A percentile compares a stretch with the other conserved stretches of the same genome.
These are phyloP conservation scores for Hypomecis atomaria DNA, from an alignment of 2,888 invertebrate species.

Conservation along the genomic window DNA sequence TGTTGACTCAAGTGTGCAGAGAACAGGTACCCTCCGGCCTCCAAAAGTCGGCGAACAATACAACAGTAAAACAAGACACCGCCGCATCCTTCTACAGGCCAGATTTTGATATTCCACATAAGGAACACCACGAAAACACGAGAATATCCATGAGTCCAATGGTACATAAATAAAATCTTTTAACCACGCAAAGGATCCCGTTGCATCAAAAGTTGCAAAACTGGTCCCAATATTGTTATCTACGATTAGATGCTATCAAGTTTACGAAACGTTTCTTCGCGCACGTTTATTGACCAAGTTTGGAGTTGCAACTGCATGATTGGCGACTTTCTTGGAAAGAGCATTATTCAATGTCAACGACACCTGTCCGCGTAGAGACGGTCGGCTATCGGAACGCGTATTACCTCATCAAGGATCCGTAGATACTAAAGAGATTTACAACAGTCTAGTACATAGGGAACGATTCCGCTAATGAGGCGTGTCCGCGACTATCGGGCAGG, in stretches of 20 bases:
- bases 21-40: slow-evolving; percentile 30
- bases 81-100: slow-evolving; percentile 32
- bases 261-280: slow-evolving; percentile 19
- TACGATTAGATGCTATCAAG: slow-evolving; percentile 25
- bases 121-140: neutral
- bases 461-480: slow-evolving; percentile 78
- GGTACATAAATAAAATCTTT: neutral
- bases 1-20: slow-evolving; percentile 72
- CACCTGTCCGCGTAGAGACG: slow-evolving; percentile 49
- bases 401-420: slow-evolving; percentile 55
- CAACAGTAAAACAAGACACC: slow-evolving; percentile 41
- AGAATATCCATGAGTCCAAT: slow-evolving; percentile 2
- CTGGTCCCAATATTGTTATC: slow-evolving; percentile 20
- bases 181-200: slow-evolving; percentile 4
- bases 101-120: slow-evolving; percentile 19
- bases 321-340: slow-evolving; percentile 47
- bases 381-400: slow-evolving; percentile 60
- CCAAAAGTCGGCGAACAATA: slow-evolving; percentile 46
- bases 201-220: slow-evolving; percentile 11
- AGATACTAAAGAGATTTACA: slow-evolving; percentile 46
- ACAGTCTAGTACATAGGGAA: slow-evolving; percentile 57
- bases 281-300: slow-evolving; percentile 30
- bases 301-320: slow-evolving; percentile 41
- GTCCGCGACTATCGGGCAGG: slow-evolving; percentile 75
- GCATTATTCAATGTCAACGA: slow-evolving; percentile 61